These are phyloP conservation scores for Saxidomus purpurata DNA, from an alignment of 1,140 invertebrate species.

Conservation along the genomic window DNA sequence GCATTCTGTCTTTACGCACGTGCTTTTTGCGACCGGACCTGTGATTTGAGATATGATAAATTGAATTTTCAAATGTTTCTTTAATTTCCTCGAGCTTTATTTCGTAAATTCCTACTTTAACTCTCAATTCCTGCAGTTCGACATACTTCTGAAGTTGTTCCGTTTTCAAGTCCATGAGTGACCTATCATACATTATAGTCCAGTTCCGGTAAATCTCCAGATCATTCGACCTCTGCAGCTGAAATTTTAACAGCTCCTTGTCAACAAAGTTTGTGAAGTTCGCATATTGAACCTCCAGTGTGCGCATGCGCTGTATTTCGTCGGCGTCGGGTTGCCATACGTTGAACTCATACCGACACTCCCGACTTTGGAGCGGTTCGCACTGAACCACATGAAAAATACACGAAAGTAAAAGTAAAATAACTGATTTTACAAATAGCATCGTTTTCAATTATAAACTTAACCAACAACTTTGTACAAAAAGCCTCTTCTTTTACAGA, in stretches of 20 bases:
- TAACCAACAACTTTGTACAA: too few relatives aligned
- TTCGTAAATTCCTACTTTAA: slow-evolving; percentile 58
- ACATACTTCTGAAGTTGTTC: slow-evolving; percentile 26
- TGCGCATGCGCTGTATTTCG: slow-evolving; percentile 73
- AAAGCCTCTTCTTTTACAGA: not conserved
- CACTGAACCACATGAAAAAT: not conserved
- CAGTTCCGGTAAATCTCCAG: slow-evolving; percentile 71
- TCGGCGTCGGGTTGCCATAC: slow-evolving; percentile 82
- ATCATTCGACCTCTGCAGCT: slow-evolving; percentile 65
- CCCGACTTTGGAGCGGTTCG: not conserved
- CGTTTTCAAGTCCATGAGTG: slow-evolving; percentile 58
- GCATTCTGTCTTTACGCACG: slow-evolving; percentile 41
- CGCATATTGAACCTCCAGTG: slow-evolving; percentile 72
- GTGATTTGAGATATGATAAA: slow-evolving; percentile 33
- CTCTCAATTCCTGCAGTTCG: slow-evolving; percentile 20
- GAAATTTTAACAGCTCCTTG: slow-evolving; percentile 73
- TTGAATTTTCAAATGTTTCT: slow-evolving; percentile 45
- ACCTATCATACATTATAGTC: slow-evolving; percentile 70
- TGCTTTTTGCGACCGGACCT: slow-evolving; percentile 33
- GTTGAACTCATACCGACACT: slow-evolving; percentile 71
- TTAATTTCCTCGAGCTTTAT: slow-evolving; percentile 47
- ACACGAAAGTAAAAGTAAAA: not conserved
- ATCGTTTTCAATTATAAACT: not conserved
- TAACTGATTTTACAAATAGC: too few relatives aligned
- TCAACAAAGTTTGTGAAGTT: slow-evolving; percentile 77